Evolutionary conservation across 2,797 vertebrate species (phyloP).

Genomic region (Petrocephalus sullivani): DNA sequence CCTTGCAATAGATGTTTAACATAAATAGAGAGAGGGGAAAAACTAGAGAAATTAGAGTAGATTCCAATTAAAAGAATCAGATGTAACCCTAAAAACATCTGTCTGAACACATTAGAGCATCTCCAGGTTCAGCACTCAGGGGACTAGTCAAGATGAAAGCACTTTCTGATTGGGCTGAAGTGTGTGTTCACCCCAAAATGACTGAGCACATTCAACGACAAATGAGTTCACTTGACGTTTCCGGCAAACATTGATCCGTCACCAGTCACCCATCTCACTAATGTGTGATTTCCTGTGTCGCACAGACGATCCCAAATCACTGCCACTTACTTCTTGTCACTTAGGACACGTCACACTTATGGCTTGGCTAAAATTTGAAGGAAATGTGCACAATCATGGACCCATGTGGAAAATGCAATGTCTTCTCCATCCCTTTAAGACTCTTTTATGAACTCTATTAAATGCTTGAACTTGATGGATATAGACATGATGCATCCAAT

Average conservation of each 20-base stretch:
- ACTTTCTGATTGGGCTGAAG: constrained; percentile 95
- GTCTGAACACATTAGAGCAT: constrained; percentile 90
- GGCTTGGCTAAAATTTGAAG: background rate
- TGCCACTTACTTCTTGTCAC: background rate
- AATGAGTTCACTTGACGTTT: constrained; percentile 95
- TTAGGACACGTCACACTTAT: background rate
- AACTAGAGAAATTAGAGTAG: constrained; percentile 57
- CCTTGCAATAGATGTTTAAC: background rate
- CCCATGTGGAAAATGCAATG: background rate
- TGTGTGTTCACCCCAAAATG: constrained; percentile 83
- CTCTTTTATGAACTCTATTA: background rate
- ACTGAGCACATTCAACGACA: constrained; percentile 87
- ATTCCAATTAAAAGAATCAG: constrained; percentile 99
- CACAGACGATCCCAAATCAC: constrained; percentile 25
- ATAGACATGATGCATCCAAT: background rate
- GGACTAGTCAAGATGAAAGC: constrained; percentile 96
- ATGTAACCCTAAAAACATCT: constrained; percentile 85
- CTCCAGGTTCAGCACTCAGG: constrained; percentile 85
- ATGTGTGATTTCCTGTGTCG: constrained; percentile 69
- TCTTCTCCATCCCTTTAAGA: background rate
- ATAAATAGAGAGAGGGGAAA: constrained; percentile 44
- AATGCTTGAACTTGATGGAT: background rate
- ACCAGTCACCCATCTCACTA: constrained; percentile 69
- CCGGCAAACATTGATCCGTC: constrained; percentile 84
- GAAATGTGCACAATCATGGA: background rate